Base-by-base conservation (phyloP, 2,113 vertebrate genomes). In the Chaetorhynchus papuensis region DNA sequence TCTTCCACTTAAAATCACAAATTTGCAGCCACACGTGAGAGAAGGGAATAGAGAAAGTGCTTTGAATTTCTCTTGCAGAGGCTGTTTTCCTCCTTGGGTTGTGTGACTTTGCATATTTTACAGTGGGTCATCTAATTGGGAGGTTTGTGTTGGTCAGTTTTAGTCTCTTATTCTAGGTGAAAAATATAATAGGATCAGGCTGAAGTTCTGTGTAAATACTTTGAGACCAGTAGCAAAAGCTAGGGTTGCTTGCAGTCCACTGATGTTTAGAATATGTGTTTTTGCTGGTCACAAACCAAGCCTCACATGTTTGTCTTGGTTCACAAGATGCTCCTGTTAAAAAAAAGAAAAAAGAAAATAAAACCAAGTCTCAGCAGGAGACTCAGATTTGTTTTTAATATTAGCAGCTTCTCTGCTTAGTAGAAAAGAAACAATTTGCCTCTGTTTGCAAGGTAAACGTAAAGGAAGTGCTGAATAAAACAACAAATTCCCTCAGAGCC, bases 221-320 rank as follows among this genome's bases (percentile, higher is more conserved):
- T 78, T 26, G 71, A 92, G 70, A 96, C 76, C 77, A 87, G 94
- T 92, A 96, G 88, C 71, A 71, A 92, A 95, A 77, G 42, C 85
- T 85, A 74, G 22, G 66, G n/a, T 42, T 94, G 89, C 78, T 93
- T 86, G 68, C 26, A 70, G 77, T 89, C 74, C 79, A 70, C 75
- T 84, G 44, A 91, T 89, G 91, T 84, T 94, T 90, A 74, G 78
- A 79, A 68, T 88, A 69, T 85, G 57, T 96, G 92, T 95, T 96
- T 96, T 95, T 97, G 50, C 96, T 96, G 96, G 78, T 95, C 80
- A 42, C 2, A 33, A 52, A 88, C 61, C 89, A 94, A 96, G 72
- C 70, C 61, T 87, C 84, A 26, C 71, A 89, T 95, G 47, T 97
- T 97, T 98, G 71, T 92, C 91, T 97, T 93, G 89, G 90, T 96